Evolutionary conservation across 2,888 invertebrate species (phyloP), one percentile per base, ranked within the genome.

Genomic region (Cryptophagus acutangulus): DNA sequence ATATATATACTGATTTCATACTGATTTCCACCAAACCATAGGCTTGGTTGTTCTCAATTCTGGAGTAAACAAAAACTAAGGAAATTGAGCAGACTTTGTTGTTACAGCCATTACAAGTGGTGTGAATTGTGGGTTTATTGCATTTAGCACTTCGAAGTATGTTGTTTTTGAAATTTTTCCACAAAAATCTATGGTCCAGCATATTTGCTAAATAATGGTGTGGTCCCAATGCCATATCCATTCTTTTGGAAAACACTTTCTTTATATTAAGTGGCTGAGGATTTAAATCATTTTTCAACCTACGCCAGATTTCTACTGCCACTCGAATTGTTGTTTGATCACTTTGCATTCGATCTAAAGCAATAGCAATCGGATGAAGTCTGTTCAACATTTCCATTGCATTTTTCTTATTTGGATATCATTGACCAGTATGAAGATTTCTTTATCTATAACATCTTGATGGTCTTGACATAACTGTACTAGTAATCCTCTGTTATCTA

Each of bases 271-370:
- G 33, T 40, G 37, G 36, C 36, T 43, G 38, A 37, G 37, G 33
- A 41, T 49, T 37, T 37, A 49, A 34, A 37, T 49, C 48, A 30
- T 41, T 43, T 39, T 46, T 41, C 37, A 53, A 38, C 37, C 39
- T 37, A 41, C 51, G 41, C 50, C 47, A 42, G 18, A 40, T 40
- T 37, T 40, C 40, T 36, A 40, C 37, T 40, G 37, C 40, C 36
- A 40, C 36, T 31, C 35, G 16, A 26, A 38, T 42, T 31, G 40
- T 44, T 28, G 40, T 44, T 37, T 24, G 15, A 17, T 25, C 25
- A 38, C 38, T 42, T 38, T 41, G 38, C 37, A 33, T 28, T 43
- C 36, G 36, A 36, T 44, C 40, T 29, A 40, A 26, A 37, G 43
- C 40, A 28, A 40, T 34, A 36, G 40, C 40, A 33, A 43, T 46